Evolutionary conservation across 2,888 invertebrate genomes (phyloP), one percentile per base, ranked within the genome.

Genomic region (Tipula unca): DNA sequence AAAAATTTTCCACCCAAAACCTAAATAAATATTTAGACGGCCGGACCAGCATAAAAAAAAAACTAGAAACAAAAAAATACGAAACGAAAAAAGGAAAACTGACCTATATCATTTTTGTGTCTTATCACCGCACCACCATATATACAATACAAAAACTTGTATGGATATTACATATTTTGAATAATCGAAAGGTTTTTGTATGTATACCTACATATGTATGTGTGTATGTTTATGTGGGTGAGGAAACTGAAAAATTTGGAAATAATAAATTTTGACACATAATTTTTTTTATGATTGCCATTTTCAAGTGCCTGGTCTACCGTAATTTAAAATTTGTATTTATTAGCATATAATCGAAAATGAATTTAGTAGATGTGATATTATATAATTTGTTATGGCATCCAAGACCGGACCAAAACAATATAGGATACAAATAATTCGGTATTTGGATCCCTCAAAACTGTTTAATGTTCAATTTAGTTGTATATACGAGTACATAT

Each of bases 21-120:
- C 69, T 69, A 69, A 69, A 69, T 69, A 69, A 69, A 69, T 69
- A 69, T 69, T 69, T 69, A 69, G 25, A 69, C 69, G 69, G 69
- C 25, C 69, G 25, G 10, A 25, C 8, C 8, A 69, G 25, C 10
- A 69, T 3, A 20, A 69, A 69, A 69, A 25, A 13, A 25, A 2
- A n/a, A n/a, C n/a, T n/a, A n/a, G n/a, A n/a, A n/a, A n/a, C n/a
- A n/a, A n/a, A n/a, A n/a, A n/a, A n/a, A n/a, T n/a, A n/a, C n/a
- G n/a, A n/a, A n/a, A n/a, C n/a, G n/a, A 48, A 48, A 48, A 69
- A 13, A 10, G 69, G 1, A 69, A 69, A 69, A 69, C 69, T 69
- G 69, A 69, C 69, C 69, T 69, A 69, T 69, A 69, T 69, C 69
- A 69, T 20, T 48, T 48, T 69, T 69, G 69, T 69, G 25, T 69